Base-by-base conservation (phyloP, 2,113 vertebrate species). In the Scortum barcoo region DNA sequence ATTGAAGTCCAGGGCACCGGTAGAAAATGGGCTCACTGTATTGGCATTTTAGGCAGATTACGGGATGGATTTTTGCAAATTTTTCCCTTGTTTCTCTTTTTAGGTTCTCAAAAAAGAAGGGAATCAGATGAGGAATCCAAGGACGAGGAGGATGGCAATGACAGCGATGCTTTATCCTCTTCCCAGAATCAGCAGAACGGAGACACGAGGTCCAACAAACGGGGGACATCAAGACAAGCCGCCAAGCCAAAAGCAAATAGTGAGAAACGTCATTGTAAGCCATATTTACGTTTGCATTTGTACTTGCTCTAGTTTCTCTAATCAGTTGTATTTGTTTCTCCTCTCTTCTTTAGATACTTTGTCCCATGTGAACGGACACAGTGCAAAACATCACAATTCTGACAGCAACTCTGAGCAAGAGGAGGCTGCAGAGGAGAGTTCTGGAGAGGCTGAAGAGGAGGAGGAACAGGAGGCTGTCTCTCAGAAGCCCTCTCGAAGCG, bases 351-450 rank as follows among this genome's bases (percentile, higher is more conserved):
- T 78, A 96, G 95, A 90, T 69, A 72, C 54, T 48, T 76, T 83
- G 63, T 87, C 92, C 48, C 86, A 82, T 2, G 58, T 94, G 50
- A 96, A 95, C 9, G 95, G 95, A 50, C 91, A 95, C 76, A 24
- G 84, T 50, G 65, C 79, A 48, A 92, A 92, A 72, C 74, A 79
- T 63, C 76, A 81, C 13, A 83, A 42, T 13, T 84, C 76, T 20
- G 85, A 91, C 14, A 93, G 84, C 53, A 91, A 75, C 75, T 91
- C 93, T 38, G 93, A 91, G 62, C 71, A 85, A 63, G 88, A 89
- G 20, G 80, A 89, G 30, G 80, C 72, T 62, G 72, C 75, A n/a
- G 91, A 83, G 20, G 90, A 89, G 65, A 90, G 86, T 28, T 86
- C 87, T 48, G 89, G 24, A 72, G 89, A 91, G 33, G 80, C 40